Percentiles rank a stretch among this genome's conserved stretches.
Conservation (phyloP, 2,888 invertebrate species). For the Harpalus rubripes region DNA sequence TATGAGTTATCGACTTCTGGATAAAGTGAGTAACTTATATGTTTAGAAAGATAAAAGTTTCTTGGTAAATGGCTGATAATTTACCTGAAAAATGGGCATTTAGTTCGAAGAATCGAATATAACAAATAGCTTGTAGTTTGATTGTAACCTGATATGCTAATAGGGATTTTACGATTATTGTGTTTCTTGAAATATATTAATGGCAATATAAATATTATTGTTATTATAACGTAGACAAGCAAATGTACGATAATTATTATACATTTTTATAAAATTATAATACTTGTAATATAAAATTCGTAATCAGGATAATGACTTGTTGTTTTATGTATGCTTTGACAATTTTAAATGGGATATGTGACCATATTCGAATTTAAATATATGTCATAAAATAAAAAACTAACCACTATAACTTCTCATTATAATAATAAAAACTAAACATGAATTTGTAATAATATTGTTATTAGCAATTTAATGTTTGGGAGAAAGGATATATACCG, state of each 20-base stretch:
- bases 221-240: neutral
- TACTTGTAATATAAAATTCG: too few relatives aligned
- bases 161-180: neutral
- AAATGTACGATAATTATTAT: neutral
- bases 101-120: neutral
- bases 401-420: too few relatives aligned
- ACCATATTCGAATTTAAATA: too few relatives aligned
- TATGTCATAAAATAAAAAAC: too few relatives aligned
- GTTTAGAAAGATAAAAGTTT: conserved; percentile 56
- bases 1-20: conserved; percentile 34
- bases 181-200: neutral
- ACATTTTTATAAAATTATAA: too few relatives aligned
- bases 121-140: conserved; percentile 6
- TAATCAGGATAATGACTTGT: too few relatives aligned
- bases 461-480: too few relatives aligned
- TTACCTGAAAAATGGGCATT: neutral
- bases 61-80: conserved; percentile 41
- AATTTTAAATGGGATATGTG: too few relatives aligned
- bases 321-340: too few relatives aligned
- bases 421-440: too few relatives aligned
- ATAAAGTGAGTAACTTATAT: neutral
- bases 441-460: too few relatives aligned
- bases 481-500: too few relatives aligned
- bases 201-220: neutral
- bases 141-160: conserved; percentile 13